Percentiles rank a stretch among this genome's conserved stretches.
These are phyloP conservation scores for Micropterix aruncella DNA, from an alignment of 2,888 invertebrate species.

Conservation along the genomic window DNA sequence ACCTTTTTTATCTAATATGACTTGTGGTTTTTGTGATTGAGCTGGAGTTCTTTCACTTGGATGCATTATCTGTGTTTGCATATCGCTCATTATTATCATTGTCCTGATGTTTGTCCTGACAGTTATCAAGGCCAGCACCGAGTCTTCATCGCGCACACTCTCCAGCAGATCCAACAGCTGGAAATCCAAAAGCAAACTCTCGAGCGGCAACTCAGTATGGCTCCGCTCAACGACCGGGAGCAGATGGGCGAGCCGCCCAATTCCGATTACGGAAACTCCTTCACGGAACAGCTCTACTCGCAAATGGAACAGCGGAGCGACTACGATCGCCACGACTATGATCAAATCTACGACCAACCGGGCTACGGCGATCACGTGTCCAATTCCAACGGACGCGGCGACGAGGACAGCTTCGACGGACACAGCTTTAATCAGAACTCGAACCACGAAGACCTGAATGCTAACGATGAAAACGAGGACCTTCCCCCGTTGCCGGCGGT, in stretches of 20 bases:
- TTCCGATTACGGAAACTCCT: slow-evolving; percentile 7
- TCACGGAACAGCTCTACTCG: slow-evolving; percentile 11
- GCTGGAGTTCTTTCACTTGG: too few species aligned
- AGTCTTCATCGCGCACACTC: slow-evolving; percentile 84
- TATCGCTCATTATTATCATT: neutral
- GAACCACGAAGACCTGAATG: slow-evolving; percentile 6
- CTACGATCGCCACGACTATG: slow-evolving; percentile 20
- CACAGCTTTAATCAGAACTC: slow-evolving; percentile 28
- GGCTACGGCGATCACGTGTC: slow-evolving; percentile 22
- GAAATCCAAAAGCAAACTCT: slow-evolving; percentile 64
- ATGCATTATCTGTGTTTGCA: too few species aligned
- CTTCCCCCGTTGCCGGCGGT: slow-evolving; percentile 16
- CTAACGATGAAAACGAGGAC: slow-evolving; percentile 17
- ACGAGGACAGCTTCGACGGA: slow-evolving; percentile 35
- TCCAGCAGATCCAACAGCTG: slow-evolving; percentile 74
- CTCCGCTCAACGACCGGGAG: slow-evolving; percentile 24
- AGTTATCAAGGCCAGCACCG: slow-evolving; percentile 90
- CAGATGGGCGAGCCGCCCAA: slow-evolving; percentile 17
- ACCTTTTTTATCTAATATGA: too few species aligned
- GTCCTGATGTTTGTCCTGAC: too few species aligned
- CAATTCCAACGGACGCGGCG: slow-evolving; percentile 32
- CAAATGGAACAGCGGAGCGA: slow-evolving; percentile 19
- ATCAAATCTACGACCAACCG: slow-evolving; percentile 16
- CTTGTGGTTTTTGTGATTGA: too few species aligned
- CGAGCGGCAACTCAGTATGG: slow-evolving; percentile 36